These are phyloP conservation scores for Zaprionus kolodkinae DNA, from an alignment of 1,140 invertebrate species.

Conservation along the genomic window DNA sequence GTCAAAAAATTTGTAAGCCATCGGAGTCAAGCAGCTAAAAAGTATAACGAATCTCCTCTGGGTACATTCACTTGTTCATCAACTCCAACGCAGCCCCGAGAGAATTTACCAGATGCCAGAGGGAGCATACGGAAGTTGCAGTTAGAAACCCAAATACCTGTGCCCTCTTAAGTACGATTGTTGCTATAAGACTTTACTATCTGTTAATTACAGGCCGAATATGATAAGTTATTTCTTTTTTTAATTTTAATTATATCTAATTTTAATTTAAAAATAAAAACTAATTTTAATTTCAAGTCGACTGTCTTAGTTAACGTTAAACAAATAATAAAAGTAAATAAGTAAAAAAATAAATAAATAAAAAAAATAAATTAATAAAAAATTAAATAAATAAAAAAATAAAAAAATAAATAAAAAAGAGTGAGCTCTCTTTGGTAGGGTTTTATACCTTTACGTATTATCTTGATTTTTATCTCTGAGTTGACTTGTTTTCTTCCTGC, in stretches of 20 bases:
- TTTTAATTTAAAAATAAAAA: too few species aligned
- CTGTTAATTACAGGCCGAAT: neutral
- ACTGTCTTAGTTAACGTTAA: too few species aligned
- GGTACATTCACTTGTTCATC: slow-evolving; percentile 32
- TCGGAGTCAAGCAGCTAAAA: slow-evolving; percentile 33
- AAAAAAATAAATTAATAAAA: too few species aligned
- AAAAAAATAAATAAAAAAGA: too few species aligned
- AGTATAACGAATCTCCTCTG: slow-evolving; percentile 23
- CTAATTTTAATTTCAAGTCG: too few species aligned
- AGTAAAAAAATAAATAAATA: too few species aligned
- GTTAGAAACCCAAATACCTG: neutral
- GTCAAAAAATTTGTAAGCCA: slow-evolving; percentile 24
- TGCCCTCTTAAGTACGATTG: too few species aligned
- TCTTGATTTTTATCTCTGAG: neutral
- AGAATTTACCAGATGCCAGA: neutral
- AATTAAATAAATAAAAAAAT: too few species aligned
- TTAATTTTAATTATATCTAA: too few species aligned
- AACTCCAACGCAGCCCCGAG: slow-evolving; percentile 6
- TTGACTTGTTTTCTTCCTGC: too few species aligned
- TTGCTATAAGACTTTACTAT: neutral
- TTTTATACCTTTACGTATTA: neutral
- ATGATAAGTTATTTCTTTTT: neutral
- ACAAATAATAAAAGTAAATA: too few species aligned
- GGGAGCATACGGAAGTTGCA: neutral
- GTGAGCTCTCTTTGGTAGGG: too few species aligned